A percentile compares a stretch with the other conserved stretches of the same genome.
Evolutionary conservation across 1,140 invertebrate species (phyloP).

Genomic region (Teleopsis dalmanni): DNA sequence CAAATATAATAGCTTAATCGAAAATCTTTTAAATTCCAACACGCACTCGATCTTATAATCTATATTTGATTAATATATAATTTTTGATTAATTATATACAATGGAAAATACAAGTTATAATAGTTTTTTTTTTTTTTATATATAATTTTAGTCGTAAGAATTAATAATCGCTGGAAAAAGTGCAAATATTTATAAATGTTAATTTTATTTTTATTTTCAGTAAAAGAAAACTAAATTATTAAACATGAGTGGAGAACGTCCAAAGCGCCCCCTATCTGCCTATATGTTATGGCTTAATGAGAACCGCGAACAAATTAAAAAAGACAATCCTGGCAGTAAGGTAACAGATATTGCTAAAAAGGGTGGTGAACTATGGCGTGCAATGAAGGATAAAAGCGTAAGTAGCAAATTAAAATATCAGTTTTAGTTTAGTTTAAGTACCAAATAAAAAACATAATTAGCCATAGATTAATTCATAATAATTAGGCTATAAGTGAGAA

Average conservation of each 20-base stretch:
- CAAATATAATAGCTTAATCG: no score
- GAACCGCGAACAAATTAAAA: conserved; percentile 69
- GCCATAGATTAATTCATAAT: no score
- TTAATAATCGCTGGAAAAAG: no score
- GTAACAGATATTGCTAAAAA: conserved; percentile 80
- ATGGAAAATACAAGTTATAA: no score
- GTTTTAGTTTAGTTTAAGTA: no score
- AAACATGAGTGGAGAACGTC: conserved; percentile 70
- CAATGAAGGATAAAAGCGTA: conserved; percentile 43
- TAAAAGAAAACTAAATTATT: conserved; percentile 4
- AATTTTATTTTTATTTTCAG: conserved; percentile 1
- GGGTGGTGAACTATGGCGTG: conserved; percentile 79
- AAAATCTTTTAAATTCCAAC: no score
- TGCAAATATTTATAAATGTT: no score
- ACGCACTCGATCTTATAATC: no score
- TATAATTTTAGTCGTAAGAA: not conserved
- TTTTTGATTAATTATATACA: no score
- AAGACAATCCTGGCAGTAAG: conserved; percentile 69
- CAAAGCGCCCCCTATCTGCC: conserved; percentile 76
- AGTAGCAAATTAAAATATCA: conserved; percentile 8
- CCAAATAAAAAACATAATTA: no score
- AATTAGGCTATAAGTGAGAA: no score
- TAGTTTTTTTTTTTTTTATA: not conserved
- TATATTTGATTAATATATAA: no score
- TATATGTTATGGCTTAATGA: conserved; percentile 85